Conservation (phyloP, 2,113 vertebrate genomes). For the Acanthochromis polyacanthus region DNA sequence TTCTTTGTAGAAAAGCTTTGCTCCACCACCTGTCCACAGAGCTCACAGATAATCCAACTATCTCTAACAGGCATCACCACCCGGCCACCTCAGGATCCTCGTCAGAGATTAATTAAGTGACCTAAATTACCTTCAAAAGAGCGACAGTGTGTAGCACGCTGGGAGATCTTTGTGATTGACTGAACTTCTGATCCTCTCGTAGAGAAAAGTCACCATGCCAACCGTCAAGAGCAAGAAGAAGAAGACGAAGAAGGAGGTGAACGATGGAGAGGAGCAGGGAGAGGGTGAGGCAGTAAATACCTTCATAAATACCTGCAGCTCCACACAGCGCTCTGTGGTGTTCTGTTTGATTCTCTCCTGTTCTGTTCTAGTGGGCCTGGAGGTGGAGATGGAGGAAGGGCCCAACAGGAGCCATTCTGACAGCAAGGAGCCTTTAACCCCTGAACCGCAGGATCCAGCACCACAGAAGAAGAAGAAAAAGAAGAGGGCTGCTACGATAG, state of each 20-base stretch:
- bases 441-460: slow-evolving; percentile 82
- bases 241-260: slow-evolving; percentile 88
- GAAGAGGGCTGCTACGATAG: slow-evolving; percentile 78
- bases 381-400: slow-evolving; percentile 77
- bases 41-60: slow-evolving; percentile 54
- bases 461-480: slow-evolving; percentile 89
- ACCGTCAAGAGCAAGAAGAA: slow-evolving; percentile 90
- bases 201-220: slow-evolving; percentile 74
- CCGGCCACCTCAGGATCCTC: neutral
- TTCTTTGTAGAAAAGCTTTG: neutral
- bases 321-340: neutral
- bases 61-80: too few relatives aligned
- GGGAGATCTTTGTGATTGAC: neutral
- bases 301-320: neutral
- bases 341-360: neutral
- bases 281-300: slow-evolving; percentile 48
- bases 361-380: slow-evolving; percentile 59
- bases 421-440: slow-evolving; percentile 83
- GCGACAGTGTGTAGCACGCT: neutral
- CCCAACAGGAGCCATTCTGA: slow-evolving; percentile 78
- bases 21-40: slow-evolving; percentile 32
- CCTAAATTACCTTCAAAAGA: slow-evolving; percentile 12
- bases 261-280: slow-evolving; percentile 82
- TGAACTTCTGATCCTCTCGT: neutral
- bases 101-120: slow-evolving; percentile 26